Conservation (phyloP, 2,113 vertebrate species). For the Zosterops pallidus region DNA sequence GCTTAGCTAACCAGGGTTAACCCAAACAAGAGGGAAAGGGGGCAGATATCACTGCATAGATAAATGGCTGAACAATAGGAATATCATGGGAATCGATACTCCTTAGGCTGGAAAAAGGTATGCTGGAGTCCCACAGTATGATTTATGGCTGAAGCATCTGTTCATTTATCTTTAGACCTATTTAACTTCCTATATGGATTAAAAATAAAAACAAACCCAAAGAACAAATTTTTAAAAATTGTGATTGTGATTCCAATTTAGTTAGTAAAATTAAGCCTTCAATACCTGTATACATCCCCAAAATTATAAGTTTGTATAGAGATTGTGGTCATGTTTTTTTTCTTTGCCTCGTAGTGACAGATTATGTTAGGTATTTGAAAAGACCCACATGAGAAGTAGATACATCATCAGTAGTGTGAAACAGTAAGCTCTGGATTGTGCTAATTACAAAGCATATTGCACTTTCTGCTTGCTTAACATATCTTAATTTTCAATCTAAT, state of each 20-base stretch:
- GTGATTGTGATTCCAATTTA: neutral
- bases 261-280: neutral
- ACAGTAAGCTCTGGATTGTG: neutral
- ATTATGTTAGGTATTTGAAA: neutral
- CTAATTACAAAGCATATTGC: neutral
- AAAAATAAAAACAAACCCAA: neutral
- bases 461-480: neutral
- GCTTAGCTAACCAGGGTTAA: neutral
- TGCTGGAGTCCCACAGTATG: neutral
- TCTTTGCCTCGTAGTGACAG: neutral
- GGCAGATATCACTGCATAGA: neutral
- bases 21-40: neutral
- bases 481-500: neutral
- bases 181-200: neutral
- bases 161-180: neutral
- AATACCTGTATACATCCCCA: neutral
- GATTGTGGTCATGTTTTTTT: neutral
- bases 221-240: neutral
- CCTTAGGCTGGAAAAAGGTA: neutral
- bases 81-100: neutral
- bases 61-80: neutral
- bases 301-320: neutral
- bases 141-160: neutral
- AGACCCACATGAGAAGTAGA: neutral
- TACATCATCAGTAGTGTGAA: neutral